Percentiles rank a stretch among this genome's conserved stretches.
Evolutionary conservation across 2,888 invertebrate species (phyloP).

Genomic region (Drosophila sordidapex): DNA sequence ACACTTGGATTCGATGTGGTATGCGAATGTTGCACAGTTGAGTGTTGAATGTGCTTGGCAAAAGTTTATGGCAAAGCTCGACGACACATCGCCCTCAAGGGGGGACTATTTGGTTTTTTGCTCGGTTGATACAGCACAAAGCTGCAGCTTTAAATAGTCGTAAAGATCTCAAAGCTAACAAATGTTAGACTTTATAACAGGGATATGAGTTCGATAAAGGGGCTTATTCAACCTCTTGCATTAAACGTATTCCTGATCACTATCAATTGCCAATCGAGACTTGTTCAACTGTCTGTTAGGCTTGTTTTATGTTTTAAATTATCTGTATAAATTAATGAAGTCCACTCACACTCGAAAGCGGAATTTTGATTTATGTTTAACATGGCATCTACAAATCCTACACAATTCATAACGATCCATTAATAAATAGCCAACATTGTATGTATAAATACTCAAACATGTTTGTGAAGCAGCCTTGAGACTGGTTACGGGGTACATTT

Average conservation of each 20-base stretch:
- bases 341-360: neutral
- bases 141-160: slow-evolving; percentile 49
- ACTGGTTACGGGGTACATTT: slow-evolving; percentile 14
- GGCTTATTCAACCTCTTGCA: neutral
- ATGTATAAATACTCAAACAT: neutral
- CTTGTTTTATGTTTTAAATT: neutral
- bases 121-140: slow-evolving; percentile 24
- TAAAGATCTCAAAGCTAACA: slow-evolving; percentile 28
- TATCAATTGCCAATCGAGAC: neutral
- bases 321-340: neutral
- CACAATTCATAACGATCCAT: neutral
- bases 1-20: slow-evolving; percentile 48
- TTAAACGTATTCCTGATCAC: neutral
- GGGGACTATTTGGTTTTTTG: slow-evolving; percentile 17
- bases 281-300: neutral
- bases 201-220: neutral
- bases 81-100: slow-evolving; percentile 14
- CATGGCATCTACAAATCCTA: neutral
- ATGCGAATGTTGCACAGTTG: slow-evolving; percentile 34
- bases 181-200: slow-evolving; percentile 16
- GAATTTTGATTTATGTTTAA: neutral
- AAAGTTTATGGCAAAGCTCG: slow-evolving; percentile 58
- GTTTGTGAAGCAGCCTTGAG: neutral
- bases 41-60: slow-evolving; percentile 51
- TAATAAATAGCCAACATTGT: neutral